Base-by-base conservation (phyloP, 2,888 invertebrate genomes). In the Mechanitis mazaeus region DNA sequence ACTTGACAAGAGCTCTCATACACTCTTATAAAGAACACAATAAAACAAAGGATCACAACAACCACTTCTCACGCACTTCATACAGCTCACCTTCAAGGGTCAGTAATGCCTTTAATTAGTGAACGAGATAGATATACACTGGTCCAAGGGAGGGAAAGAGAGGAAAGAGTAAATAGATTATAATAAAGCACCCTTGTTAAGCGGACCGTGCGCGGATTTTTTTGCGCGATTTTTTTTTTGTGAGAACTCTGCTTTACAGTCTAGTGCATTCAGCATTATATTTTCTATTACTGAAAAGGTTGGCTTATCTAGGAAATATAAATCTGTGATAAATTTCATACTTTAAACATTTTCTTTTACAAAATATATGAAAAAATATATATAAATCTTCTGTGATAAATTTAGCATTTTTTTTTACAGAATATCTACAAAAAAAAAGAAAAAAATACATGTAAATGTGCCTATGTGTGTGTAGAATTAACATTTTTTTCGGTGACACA, bases 21-120 rank as follows among this genome's bases (percentile, higher is more conserved):
- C 76, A 76, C 79, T 80, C 75, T 70, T 71, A 65, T 76, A 72
- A 64, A 71, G 71, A 64, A 69, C 69, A 80, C 74, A 83, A 83
- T 82, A 81, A 87, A 79, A 88, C 84, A 88, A 88, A 81, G 79
- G 80, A 82, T 83, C 84, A 84, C 76, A 84, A 84, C 80, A 83
- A 82, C 82, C 80, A 78, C 86, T 84, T 80, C 80, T 81, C 78
- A 80, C 80, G 79, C 74, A 78, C 81, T 20, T 20, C 20, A 20
- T 20, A 80, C 73, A 71, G 74, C 75, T 79, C 77, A 76, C 79
- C 77, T 82, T 79, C 72, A 75, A 80, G 84, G 84, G 86, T 84
- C 86, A 83, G 81, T 75, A 70, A 83, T 76, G 77, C 83, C 80
- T 80, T 88, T 87, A 88, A 88, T 87, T 88, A 87, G 68, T 66